Evolutionary conservation across 2,888 invertebrate species (phyloP).

Genomic region (Agrilus mali): DNA sequence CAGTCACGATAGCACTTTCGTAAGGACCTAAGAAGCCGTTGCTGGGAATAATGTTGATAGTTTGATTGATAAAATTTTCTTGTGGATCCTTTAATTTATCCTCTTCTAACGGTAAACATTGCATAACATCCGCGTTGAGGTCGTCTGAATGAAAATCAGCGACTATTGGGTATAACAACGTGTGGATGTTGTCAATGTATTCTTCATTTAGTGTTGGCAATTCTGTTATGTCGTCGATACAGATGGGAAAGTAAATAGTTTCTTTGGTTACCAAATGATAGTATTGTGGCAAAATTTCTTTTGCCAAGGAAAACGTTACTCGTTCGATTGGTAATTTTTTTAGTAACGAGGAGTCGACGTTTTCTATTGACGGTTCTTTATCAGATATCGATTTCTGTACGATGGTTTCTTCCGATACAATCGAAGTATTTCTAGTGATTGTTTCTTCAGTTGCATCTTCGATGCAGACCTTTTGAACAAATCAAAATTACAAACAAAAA

Average conservation of each 20-base stretch:
- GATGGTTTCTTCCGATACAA: no score
- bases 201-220: slow-evolving; percentile 9
- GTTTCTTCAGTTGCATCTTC: no score
- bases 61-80: slow-evolving; percentile 35
- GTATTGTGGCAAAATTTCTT: no score
- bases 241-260: slow-evolving; percentile 3
- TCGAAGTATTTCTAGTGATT: no score
- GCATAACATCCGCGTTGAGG: slow-evolving; percentile 6
- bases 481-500: no score
- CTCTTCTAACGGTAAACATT: neutral
- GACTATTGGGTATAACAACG: slow-evolving; percentile 11
- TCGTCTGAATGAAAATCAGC: slow-evolving; percentile 5
- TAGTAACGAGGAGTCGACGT: no score
- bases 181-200: slow-evolving; percentile 8
- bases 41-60: slow-evolving; percentile 37
- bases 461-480: no score
- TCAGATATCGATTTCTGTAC: no score
- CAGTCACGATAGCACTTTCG: slow-evolving; percentile 37
- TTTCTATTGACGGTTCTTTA: no score
- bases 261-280: neutral
- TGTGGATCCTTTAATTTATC: neutral
- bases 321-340: no score
- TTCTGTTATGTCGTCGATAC: slow-evolving; percentile 4
- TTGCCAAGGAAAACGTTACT: no score
- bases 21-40: slow-evolving; percentile 39